Base-by-base conservation (phyloP, 2,113 vertebrate species). In the Nesoenas mayeri region DNA sequence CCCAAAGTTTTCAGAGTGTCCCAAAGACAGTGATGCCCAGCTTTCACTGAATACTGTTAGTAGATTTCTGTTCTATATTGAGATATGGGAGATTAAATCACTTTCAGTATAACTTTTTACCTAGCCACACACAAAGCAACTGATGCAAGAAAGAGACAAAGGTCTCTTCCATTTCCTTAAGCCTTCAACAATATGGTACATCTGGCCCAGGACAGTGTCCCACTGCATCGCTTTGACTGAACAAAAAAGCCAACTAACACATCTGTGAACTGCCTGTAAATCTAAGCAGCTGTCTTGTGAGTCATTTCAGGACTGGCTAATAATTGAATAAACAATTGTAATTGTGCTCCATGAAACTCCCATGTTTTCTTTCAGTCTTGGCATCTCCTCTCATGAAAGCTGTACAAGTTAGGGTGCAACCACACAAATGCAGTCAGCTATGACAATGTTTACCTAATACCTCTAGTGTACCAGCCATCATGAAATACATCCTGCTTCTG, bases 261-360 rank as follows among this genome's bases (percentile, higher is more conserved):
- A 97, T 96, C 96, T 92, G 93, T 96, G 96, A 92, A 87, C 95
- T 94, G 96, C 44, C 85, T 64, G 38, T 97, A 97, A 96, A 95
- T 97, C 94, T 85, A 71, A 92, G 95, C 97, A 97, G 96, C 96
- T 97, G 95, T 51, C 51, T 89, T 93, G 31, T 96, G 97, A 97
- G 94, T 97, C 97, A 96, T 87, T 95, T 29, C 32, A 85, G 90
- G 67, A 96, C 91, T 86, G 40, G 56, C 56, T 80, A 92, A 64
- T 71, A 92, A 82, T 71, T 96, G 94, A 97, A 98, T 97, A 96
- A 95, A 82, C 88, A 93, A 94, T 96, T 96, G 91, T 91, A 91
- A 69, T 83, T 96, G 79, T 94, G 51, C 36, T 70, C 77, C 10
- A 77, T 64, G 65, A 69, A 94, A 50, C 28, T 93, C 93, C n/a